Evolutionary conservation across 1,140 invertebrate genomes (phyloP).

Genomic region (Sesamia nonagrioides): DNA sequence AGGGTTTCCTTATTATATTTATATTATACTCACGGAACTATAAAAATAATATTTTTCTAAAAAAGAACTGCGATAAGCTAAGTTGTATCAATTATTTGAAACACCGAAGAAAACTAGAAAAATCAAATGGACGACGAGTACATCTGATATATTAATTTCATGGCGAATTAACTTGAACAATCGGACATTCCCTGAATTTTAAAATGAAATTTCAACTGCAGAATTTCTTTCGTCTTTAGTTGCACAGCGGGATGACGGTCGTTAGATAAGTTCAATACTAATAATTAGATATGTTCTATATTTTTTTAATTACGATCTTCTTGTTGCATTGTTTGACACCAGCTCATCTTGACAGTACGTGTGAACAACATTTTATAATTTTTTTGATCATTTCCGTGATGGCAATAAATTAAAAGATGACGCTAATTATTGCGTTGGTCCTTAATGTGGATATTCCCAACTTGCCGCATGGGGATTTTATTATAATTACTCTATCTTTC

Average conservation of each 20-base stretch:
- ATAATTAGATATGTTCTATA: constrained; percentile 37
- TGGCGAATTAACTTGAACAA: constrained; percentile 60
- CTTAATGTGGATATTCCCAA: background rate
- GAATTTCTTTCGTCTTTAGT: background rate
- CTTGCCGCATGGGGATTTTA: constrained; percentile 4
- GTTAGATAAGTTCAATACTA: constrained; percentile 4
- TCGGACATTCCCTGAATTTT: constrained; percentile 29
- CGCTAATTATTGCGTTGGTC: background rate
- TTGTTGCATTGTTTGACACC: constrained; percentile 45
- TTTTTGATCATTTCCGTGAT: constrained; percentile 1
- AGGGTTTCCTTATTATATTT: background rate
- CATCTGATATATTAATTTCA: constrained; percentile 71
- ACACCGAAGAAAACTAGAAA: constrained; percentile 27
- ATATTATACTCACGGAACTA: constrained; percentile 9
- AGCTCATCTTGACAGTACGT: constrained; percentile 48
- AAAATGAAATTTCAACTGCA: constrained; percentile 24
- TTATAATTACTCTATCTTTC: too few relatives aligned
- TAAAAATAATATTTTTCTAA: background rate
- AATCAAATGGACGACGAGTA: background rate
- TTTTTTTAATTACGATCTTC: constrained; percentile 40
- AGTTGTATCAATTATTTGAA: constrained; percentile 19
- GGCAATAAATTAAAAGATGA: background rate
- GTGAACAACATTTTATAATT: constrained; percentile 5
- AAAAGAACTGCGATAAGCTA: background rate
- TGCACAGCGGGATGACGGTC: constrained; percentile 23